Percentiles rank a stretch among this genome's conserved stretches.
Evolutionary conservation across 2,888 invertebrate species (phyloP).

Genomic region (Schrankia costaestrigalis): DNA sequence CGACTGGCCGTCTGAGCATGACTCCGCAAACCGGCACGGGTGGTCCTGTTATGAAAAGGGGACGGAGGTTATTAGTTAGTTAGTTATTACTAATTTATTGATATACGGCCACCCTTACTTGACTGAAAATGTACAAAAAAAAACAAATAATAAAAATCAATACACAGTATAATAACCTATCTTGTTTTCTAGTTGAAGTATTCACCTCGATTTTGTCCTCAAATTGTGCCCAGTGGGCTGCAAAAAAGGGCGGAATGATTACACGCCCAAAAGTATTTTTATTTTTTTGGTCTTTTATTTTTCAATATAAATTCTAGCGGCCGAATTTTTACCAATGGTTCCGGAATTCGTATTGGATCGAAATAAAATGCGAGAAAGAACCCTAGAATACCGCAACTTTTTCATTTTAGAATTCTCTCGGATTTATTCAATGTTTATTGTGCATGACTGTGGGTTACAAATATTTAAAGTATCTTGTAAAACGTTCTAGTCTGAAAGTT

Average conservation of each 20-base stretch:
- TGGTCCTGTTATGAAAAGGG: no score
- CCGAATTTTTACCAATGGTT: slow-evolving; percentile 39
- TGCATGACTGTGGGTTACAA: no score
- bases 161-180: slow-evolving; percentile 19
- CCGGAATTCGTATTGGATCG: slow-evolving; percentile 48
- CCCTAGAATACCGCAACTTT: slow-evolving; percentile 43
- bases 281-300: slow-evolving; percentile 46
- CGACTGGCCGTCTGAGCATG: no score
- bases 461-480: no score
- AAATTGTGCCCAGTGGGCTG: slow-evolving; percentile 41
- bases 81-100: no score
- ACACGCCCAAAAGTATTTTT: slow-evolving; percentile 50
- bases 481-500: no score
- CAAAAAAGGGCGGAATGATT: slow-evolving; percentile 53
- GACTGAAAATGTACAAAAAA: no score
- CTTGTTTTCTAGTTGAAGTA: slow-evolving; percentile 30
- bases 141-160: slow-evolving; percentile 20
- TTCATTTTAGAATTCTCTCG: slow-evolving; percentile 26
- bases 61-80: no score
- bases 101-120: no score
- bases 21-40: no score
- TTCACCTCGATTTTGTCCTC: slow-evolving; percentile 32
- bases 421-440: no score
- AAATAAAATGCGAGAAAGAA: slow-evolving; percentile 44
- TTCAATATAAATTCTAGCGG: slow-evolving; percentile 57